Evolutionary conservation across 1,140 invertebrate species (phyloP).

Genomic region (Euura lappo): DNA sequence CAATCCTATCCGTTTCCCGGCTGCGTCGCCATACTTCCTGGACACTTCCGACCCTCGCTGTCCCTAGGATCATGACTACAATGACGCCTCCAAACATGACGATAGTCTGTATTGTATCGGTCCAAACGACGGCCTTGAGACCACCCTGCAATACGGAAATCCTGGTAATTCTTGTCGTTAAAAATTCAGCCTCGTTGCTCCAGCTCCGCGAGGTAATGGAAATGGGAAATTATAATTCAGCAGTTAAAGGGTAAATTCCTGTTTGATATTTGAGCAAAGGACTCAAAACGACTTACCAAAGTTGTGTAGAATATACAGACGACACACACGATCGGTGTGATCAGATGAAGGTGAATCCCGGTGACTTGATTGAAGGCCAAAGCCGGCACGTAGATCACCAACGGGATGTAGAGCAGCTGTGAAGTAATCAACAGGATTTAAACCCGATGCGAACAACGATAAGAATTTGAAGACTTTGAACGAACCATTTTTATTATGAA

Average conservation of each 20-base stretch:
- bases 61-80: conserved; percentile 71
- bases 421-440: conserved; percentile 21
- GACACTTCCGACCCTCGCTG: conserved; percentile 70
- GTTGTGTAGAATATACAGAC: conserved; percentile 86
- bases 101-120: conserved; percentile 81
- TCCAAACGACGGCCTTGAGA: conserved; percentile 88
- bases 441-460: not conserved
- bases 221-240: not conserved
- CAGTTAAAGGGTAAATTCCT: not conserved
- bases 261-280: conserved; percentile 16
- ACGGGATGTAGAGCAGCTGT: conserved; percentile 80
- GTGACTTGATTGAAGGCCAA: conserved; percentile 88
- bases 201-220: conserved; percentile 2
- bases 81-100: conserved; percentile 79
- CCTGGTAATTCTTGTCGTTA: conserved; percentile 11
- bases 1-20: conserved; percentile 61
- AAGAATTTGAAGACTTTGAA: not conserved
- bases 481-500: conserved; percentile 68
- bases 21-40: conserved; percentile 67
- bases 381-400: conserved; percentile 90
- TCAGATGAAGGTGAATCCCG: conserved; percentile 72
- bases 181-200: conserved; percentile 6
- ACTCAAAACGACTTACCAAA: conserved; percentile 65
- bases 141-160: conserved; percentile 68
- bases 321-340: conserved; percentile 73